Evolutionary conservation across 2,797 vertebrate species (phyloP), one percentile per base, ranked within the genome.

Genomic region (Crax fasciolata): DNA sequence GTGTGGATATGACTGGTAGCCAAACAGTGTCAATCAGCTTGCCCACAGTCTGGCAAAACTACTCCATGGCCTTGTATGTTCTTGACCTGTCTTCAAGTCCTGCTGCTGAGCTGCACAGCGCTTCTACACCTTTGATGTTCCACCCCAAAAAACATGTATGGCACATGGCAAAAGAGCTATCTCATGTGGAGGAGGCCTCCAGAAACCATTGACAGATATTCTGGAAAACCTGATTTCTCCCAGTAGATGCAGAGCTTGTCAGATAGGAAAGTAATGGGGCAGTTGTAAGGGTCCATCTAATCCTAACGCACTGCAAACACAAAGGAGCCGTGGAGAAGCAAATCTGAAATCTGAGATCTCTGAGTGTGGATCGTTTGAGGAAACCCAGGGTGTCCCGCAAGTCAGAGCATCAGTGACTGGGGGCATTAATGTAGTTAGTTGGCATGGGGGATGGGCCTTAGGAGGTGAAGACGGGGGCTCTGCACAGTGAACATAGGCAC

Each of bases 401-500:
- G 2, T 46, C 55, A 72, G 44, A 81, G n/a, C 44, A 81, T 11
- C n/a, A 28, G 24, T 77, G 61, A 44, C 20, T 17, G 3, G 16
- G 24, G 4, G 9, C 7, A 39, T 82, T 85, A 55, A 23, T 24
- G 11, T 38, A 17, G 13, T 20, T 65, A 12, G 24, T 12, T 71
- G 74, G 23, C 9, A 9, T 30, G 17, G 15, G 30, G 38, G 80
- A 54, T 13, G 11, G 21, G 28, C 58, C 9, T 51, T 58, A 16
- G 62, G 28, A 92, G 18, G 23, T 39, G 66, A 78, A 51, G 18
- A 54, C 27, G 13, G 58, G 35, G 63, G 20, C 35, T 86, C 24
- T 81, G 23, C 46, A 28, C 46, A 43, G 16, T 23, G 57, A 81
- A 39, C 20, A 35, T 6, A 17, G 0, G 2, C 17, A 10, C 0